Evolutionary conservation across 2,888 invertebrate genomes (phyloP).

Genomic region (Hemithea aestivaria): DNA sequence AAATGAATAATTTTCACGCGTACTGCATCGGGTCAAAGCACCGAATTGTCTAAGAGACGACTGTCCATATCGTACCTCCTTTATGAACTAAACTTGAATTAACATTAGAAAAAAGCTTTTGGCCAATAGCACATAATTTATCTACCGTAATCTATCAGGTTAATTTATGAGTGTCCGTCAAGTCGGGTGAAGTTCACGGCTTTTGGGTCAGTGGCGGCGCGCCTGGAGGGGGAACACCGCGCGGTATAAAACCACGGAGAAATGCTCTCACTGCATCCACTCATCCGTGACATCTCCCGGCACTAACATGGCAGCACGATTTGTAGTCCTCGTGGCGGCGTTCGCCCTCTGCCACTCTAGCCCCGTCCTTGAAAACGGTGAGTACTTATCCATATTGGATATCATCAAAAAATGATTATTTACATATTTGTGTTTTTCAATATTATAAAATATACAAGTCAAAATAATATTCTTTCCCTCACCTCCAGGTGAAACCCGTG

Average conservation of each 20-base stretch:
- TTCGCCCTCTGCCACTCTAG: conserved; percentile 56
- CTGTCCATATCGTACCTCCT: conserved; percentile 17
- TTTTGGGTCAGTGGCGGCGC: conserved; percentile 51
- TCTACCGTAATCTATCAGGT: conserved; percentile 59
- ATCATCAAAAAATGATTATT: too few relatives aligned
- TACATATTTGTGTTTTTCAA: too few relatives aligned
- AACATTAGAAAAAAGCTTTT: conserved; percentile 25
- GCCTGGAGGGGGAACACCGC: conserved; percentile 42
- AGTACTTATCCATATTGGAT: conserved; percentile 31
- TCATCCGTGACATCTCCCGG: conserved; percentile 50
- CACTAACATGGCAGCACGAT: conserved; percentile 58
- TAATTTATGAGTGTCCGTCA: conserved; percentile 61
- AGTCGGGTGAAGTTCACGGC: conserved; percentile 68
- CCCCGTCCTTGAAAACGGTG: conserved; percentile 61
- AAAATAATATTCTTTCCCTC: conserved; percentile 10
- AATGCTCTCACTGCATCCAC: conserved; percentile 75
- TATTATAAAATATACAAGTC: too few relatives aligned
- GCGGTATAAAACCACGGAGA: conserved; percentile 69
- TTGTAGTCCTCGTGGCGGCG: conserved; percentile 55
- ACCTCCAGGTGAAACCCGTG: conserved; percentile 51
- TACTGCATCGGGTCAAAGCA: conserved; percentile 29
- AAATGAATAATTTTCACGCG: conserved; percentile 7
- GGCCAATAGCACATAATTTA: conserved; percentile 41
- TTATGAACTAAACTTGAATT: conserved; percentile 24
- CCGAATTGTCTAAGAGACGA: conserved; percentile 17